phyloP scores from a whole-genome alignment of 2,888 invertebrate species.

The Anoncus sp. region DNA sequence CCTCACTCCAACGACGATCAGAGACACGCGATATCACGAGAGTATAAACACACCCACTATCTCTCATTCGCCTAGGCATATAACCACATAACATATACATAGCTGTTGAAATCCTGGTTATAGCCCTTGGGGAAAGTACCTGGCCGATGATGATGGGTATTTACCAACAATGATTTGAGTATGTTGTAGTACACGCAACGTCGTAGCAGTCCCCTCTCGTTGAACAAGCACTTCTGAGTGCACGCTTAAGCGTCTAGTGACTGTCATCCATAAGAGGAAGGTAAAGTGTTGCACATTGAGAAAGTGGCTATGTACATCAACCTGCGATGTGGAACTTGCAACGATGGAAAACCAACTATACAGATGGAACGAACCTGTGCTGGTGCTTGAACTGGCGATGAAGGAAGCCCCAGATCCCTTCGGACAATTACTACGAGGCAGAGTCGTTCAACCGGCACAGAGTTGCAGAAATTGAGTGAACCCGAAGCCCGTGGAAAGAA shows the following conservation, averaged over 20 bases:
- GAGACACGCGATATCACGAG: conserved; percentile 32
- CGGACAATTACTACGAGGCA: conserved; percentile 16
- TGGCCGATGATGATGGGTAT: too few species aligned
- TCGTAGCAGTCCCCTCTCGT: too few species aligned
- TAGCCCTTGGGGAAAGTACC: too few species aligned
- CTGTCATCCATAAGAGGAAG: too few species aligned
- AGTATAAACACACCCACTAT: conserved; percentile 13
- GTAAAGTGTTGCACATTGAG: too few species aligned
- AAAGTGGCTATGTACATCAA: too few species aligned
- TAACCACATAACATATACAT: too few species aligned
- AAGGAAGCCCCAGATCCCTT: neutral
- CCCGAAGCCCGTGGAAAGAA: conserved; percentile 8
- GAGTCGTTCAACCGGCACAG: conserved; percentile 12
- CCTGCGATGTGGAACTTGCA: neutral
- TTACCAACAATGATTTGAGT: too few species aligned
- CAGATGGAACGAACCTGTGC: neutral
- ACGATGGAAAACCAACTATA: neutral
- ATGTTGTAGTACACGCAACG: too few species aligned
- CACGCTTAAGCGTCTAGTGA: too few species aligned
- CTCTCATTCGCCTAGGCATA: neutral
- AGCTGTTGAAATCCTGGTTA: neutral
- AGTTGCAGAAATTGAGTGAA: conserved; percentile 31
- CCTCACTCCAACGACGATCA: conserved; percentile 16
- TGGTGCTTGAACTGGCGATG: too few species aligned
- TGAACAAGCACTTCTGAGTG: too few species aligned